Evolutionary conservation across 2,888 invertebrate genomes (phyloP), one percentile per base, ranked within the genome.

Genomic region (Corbicula japonica): DNA sequence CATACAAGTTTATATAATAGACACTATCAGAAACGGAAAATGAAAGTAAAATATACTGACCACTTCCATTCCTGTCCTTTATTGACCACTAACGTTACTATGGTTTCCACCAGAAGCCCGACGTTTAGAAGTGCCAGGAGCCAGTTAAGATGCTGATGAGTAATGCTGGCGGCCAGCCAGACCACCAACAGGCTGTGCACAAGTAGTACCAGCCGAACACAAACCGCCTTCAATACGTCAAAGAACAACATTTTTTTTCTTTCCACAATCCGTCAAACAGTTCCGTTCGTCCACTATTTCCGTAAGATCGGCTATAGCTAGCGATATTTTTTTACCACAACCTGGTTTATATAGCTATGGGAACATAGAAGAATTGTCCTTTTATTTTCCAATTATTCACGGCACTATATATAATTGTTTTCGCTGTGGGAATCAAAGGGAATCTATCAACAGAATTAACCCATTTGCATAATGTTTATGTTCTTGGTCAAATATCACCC

Each of bases 61-160:
- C 90, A 90, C 76, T 88, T 90, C 84, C 88, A 88, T 69, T 89
- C 89, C 66, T 86, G 84, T 30, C 87, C 90, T 63, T 84, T 80
- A 28, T 86, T 76, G 12, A 56, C 72, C 32, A 87, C 65, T 18
- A 90, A 70, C 4, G 86, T 87, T 15, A 88, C 71, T 6, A 85
- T 41, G 23, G 83, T 76, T 61, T 89, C 89, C 3, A 83, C 38
- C n/a, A 89, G 30, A 52, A 90, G 69, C 2, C 81, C 80, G 8
- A 83, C 63, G 72, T 82, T 81, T 1, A 78, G 80, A 30, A 83
- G 34, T 6, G 84, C 76, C 35, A 90, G 65, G 23, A 81, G 70
- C 88, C 87, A 88, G 79, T 80, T 83, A n/a, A 72, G 32, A 35
- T 35, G 54, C 54, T 82, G 58, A 18, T 70, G 54, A 0, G 79